Evolutionary conservation across 1,140 invertebrate genomes (phyloP), one percentile per base, ranked within the genome.

Genomic region (Nomia melanderi): DNA sequence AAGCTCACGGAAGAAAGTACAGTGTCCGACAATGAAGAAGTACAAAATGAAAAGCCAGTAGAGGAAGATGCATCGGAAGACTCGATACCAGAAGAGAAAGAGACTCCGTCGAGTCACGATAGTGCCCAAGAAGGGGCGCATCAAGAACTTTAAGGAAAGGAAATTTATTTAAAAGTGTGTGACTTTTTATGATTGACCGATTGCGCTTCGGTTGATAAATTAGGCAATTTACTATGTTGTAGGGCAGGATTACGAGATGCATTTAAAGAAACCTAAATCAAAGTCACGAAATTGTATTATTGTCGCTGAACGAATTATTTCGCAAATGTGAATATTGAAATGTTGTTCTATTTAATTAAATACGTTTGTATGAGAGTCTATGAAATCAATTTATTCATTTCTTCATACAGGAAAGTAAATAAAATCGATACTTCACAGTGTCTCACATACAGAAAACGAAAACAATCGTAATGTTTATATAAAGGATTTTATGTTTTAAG

Each of bases 21-120:
- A n/a, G n/a, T n/a, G n/a, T n/a, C n/a, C n/a, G n/a, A n/a, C n/a
- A n/a, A n/a, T n/a, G n/a, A n/a, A n/a, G n/a, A n/a, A n/a, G n/a
- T n/a, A n/a, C 29, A 82, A 81, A 81, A 74, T 50, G 69, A 87
- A 71, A 69, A 93, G 91, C 88, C 89, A 78, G 79, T 75, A 75
- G 60, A 69, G 25, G 71, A 73, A 23, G 84, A 84, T 17, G n/a
- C 54, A 17, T 27, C 72, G 14, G 76, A 85, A 25, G 75, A 87
- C 44, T 62, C 78, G n/a, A 57, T 82, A 31, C 63, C 79, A 9
- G n/a, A 71, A 9, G 29, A 76, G n/a, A 65, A 33, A 4, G 17
- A 79, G 39, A 12, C 64, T 9, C n/a, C 72, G 33, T n/a, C 71
- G 12, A 73, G 54, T 71, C 50, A 64, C 7, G 29, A 79, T 50